These are phyloP conservation scores for Chydorus sphaericus DNA, from an alignment of 2,888 invertebrate genomes.

Conservation along the genomic window DNA sequence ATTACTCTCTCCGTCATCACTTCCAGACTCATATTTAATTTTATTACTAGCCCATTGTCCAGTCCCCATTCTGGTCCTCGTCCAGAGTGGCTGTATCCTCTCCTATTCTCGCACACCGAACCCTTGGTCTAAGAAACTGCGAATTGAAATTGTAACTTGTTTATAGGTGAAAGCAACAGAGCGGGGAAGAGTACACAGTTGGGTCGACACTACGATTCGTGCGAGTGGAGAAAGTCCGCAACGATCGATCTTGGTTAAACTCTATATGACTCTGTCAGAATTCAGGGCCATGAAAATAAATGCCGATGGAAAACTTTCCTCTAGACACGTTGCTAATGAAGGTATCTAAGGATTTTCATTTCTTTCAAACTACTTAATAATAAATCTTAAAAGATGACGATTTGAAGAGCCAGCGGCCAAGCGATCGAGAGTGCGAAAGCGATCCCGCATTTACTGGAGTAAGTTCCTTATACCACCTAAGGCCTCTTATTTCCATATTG, in stretches of 20 bases:
- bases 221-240: conserved; percentile 55
- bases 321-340: conserved; percentile 17
- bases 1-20: too few species aligned
- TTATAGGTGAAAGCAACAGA: conserved; percentile 67
- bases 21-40: too few species aligned
- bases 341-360: neutral
- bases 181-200: conserved; percentile 48
- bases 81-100: too few species aligned
- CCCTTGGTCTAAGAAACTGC: too few species aligned
- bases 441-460: conserved; percentile 36
- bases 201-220: conserved; percentile 75
- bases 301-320: conserved; percentile 22
- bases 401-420: conserved; percentile 12
- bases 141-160: too few species aligned
- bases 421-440: conserved; percentile 4
- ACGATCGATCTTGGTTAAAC: conserved; percentile 69
- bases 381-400: neutral
- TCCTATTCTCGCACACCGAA: too few species aligned
- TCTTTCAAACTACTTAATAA: neutral
- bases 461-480: too few species aligned
- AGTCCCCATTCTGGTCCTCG: too few species aligned
- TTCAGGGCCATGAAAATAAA: conserved; percentile 42
- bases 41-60: too few species aligned
- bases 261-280: conserved; percentile 57
- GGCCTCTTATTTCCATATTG: too few species aligned